Evolutionary conservation across 2,888 invertebrate species (phyloP), one percentile per base, ranked within the genome.

Genomic region (Trichogramma evanescens): DNA sequence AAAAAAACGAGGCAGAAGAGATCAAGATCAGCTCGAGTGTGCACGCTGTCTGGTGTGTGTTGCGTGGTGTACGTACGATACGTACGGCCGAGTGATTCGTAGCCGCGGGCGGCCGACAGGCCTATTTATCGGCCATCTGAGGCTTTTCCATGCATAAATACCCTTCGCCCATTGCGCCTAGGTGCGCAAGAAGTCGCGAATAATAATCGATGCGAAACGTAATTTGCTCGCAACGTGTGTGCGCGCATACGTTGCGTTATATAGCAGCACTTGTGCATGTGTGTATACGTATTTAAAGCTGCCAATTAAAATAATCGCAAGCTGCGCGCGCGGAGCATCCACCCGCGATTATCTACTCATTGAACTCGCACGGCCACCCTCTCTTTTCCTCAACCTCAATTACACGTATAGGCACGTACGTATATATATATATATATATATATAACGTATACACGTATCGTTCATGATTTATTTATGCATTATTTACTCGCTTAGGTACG

Each of bases 91-190:
- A n/a, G 48, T 43, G 41, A 66, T 69, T 70, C 64, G 8, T 70
- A 64, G 65, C 67, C 65, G 66, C 65, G 65, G 67, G 66, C 68
- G 68, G 26, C 67, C 66, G 67, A 60, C 68, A 65, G 67, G 67
- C 67, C 68, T 66, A 70, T 72, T 74, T 74, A 73, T 74, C 73
- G 73, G 69, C 66, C 70, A 73, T 74, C 72, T 72, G 64, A 61
- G 13, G 8, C 2, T n/a, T 40, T 52, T 63, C 62, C 60, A 65
- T 63, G 66, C 64, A 68, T 71, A 69, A 72, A 73, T 74, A 71
- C 70, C 63, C 73, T 70, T 70, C 67, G 67, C 66, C 53, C 38
- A 49, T 38, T 9, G 5, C 46, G 43, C 40, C 42, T 4, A 10
- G 50, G 49, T 43, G 50, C 44, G 43, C 48, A 7, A 5, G 6